phyloP scores from a whole-genome alignment of 35 echinoderm and acorn worm genomes.

The Anneissia japonica region DNA sequence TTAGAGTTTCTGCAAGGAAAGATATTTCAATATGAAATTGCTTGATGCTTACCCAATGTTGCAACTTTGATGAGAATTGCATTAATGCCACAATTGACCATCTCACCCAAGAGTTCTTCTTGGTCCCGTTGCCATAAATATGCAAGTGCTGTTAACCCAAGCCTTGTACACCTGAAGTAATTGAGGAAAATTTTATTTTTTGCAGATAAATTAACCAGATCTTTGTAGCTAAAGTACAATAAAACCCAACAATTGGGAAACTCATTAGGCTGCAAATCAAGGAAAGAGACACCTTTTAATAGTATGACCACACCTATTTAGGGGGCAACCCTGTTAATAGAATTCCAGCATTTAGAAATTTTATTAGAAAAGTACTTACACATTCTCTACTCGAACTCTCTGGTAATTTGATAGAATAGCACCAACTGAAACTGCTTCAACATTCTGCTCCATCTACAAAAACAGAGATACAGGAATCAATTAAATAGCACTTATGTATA shows the following conservation, averaged over 20 bases:
- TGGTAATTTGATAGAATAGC: conserved; percentile 95
- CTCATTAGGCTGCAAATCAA: too few relatives aligned
- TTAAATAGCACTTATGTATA: too few relatives aligned
- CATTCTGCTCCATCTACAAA: conserved; percentile 23
- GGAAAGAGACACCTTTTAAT: too few relatives aligned
- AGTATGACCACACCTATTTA: too few relatives aligned
- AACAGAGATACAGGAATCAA: too few relatives aligned
- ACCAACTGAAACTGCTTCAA: conserved; percentile 86
- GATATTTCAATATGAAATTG: neutral
- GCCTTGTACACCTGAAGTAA: conserved; percentile 67
- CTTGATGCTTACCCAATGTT: conserved; percentile 56
- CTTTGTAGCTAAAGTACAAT: too few relatives aligned
- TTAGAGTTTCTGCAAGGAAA: too few relatives aligned
- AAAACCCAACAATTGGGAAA: too few relatives aligned
- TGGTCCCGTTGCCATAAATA: conserved; percentile 86
- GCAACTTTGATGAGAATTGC: conserved; percentile 97
- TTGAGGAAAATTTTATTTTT: too few relatives aligned
- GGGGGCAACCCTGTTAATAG: too few relatives aligned
- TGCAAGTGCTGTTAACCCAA: conserved; percentile 63
- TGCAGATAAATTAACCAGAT: too few relatives aligned
- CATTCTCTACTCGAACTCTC: conserved; percentile 89
- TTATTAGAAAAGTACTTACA: conserved; percentile 53
- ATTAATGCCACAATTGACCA: conserved; percentile 67
- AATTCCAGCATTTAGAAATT: neutral
- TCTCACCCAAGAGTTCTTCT: conserved; percentile 71